Percentiles rank a stretch among this genome's conserved stretches.
phyloP scores from a whole-genome alignment of 2,113 vertebrate genomes.

The Heterotis niloticus region DNA sequence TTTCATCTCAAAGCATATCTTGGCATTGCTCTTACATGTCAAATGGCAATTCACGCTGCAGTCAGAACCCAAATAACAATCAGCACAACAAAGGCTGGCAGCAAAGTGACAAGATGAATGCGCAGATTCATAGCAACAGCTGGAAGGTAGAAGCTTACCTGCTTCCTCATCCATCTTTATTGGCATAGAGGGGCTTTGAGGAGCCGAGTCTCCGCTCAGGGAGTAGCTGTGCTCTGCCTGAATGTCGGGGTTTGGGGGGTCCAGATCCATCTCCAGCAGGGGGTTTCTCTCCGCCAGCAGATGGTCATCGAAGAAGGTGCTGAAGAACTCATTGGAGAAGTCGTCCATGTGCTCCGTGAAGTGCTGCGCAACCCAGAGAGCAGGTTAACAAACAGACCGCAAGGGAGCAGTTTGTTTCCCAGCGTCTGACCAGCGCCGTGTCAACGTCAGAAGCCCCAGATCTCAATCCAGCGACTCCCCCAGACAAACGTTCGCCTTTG shows the following conservation, averaged over 20 bases:
- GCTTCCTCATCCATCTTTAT: constrained; percentile 88
- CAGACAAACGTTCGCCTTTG: too few species aligned
- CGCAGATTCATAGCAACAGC: not conserved
- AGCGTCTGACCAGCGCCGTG: too few species aligned
- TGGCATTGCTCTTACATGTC: too few species aligned
- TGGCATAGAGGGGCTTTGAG: constrained; percentile 90
- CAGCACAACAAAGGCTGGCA: not conserved
- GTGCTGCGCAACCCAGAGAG: constrained; percentile 61
- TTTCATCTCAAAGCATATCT: not conserved
- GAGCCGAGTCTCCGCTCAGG: constrained; percentile 92
- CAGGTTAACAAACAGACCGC: not conserved
- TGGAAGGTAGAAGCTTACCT: constrained; percentile 55
- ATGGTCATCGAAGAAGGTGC: constrained; percentile 94
- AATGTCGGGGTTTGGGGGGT: constrained; percentile 85
- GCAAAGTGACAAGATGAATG: too few species aligned
- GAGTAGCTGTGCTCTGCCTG: constrained; percentile 99
- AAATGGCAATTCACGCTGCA: too few species aligned
- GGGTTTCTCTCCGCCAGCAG: constrained; percentile 85
- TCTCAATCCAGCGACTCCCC: too few species aligned
- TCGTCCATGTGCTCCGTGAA: constrained; percentile 97
- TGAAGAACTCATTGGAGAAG: constrained; percentile 96
- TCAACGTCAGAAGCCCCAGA: too few species aligned
- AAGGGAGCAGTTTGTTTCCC: too few species aligned
- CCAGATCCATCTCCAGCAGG: constrained; percentile 88
- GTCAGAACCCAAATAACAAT: too few species aligned